Conservation (phyloP, 2,888 invertebrate genomes). For the Seira musarum region DNA sequence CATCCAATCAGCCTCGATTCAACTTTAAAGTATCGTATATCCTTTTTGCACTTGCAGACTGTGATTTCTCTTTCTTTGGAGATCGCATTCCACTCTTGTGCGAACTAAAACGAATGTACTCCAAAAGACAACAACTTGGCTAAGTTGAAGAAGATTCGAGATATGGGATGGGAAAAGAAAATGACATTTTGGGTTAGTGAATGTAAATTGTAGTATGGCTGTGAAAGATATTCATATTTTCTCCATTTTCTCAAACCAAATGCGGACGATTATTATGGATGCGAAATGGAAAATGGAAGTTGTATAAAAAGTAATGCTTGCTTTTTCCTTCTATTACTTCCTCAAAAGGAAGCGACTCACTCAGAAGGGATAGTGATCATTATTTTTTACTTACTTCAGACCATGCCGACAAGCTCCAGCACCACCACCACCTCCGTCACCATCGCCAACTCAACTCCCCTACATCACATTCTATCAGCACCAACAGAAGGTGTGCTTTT, state of each 20-base stretch:
- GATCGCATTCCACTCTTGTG: background rate
- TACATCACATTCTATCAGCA: background rate
- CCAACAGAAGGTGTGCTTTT: background rate
- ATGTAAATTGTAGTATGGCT: background rate
- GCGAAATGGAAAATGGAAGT: conserved; percentile 10
- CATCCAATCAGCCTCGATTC: conserved; percentile 42
- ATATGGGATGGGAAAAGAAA: background rate
- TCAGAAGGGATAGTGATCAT: background rate
- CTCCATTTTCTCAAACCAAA: conserved; percentile 12
- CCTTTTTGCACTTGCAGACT: background rate
- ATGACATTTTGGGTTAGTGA: background rate
- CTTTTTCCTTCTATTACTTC: conserved; percentile 16
- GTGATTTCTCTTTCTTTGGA: conserved; percentile 9
- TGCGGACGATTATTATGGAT: conserved; percentile 15
- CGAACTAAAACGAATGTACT: background rate
- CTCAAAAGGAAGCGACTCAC: conserved; percentile 15
- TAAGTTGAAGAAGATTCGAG: background rate
- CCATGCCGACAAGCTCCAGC: background rate
- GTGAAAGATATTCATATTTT: conserved; percentile 18
- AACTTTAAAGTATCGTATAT: conserved; percentile 9
- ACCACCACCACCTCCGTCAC: background rate
- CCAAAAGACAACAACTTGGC: conserved; percentile 3
- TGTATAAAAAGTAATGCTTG: conserved; percentile 22
- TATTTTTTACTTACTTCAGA: conserved; percentile 20
- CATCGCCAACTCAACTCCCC: background rate